Evolutionary conservation across 2,113 vertebrate genomes (phyloP), one percentile per base, ranked within the genome.

Genomic region (Pleuronectes platessa): DNA sequence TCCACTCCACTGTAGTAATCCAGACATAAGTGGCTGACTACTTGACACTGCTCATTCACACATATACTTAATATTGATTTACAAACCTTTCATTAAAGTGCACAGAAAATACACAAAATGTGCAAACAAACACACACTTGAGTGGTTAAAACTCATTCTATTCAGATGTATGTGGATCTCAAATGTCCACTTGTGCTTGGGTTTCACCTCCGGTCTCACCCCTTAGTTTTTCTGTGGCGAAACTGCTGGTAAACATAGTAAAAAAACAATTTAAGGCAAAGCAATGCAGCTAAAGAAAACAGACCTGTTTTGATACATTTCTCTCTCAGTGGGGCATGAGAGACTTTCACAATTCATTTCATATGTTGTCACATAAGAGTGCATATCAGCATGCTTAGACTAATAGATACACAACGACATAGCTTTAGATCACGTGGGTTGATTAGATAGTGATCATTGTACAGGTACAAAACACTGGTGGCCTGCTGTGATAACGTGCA

Each of bases 161-260:
- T 81, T 9, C 27, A 42, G n/a, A 37, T 49, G 17, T 68, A 3
- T 70, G 70, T 61, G 27, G 15, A 66, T 78, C 73, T 86, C 71
- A 61, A 37, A 67, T 84, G 68, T 82, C 77, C 59, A 47, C 45
- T 51, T 63, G 69, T 37, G 68, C 59, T 74, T 81, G 61, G 65
- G 61, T 76, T 81, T 81, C 67, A 68, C 26, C n/a, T 47, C 54
- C 61, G 14, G 31, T 21, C 35, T 71, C 55, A 27, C 26, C 58
- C 15, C 61, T 60, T 27, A 27, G 20, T 62, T 67, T 60, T 68
- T 58, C 54, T 23, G 23, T 55, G 56, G 6, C 13, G 42, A 60
- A 61, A 20, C n/a, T 31, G 27, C 74, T 51, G 24, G 58, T 68
- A 6, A 37, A 59, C 23, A 49, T 20, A 11, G 15, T 13, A 26